Evolutionary conservation across 1,140 invertebrate species (phyloP), one percentile per base, ranked within the genome.

Genomic region (Thaumatotibia leucotreta): DNA sequence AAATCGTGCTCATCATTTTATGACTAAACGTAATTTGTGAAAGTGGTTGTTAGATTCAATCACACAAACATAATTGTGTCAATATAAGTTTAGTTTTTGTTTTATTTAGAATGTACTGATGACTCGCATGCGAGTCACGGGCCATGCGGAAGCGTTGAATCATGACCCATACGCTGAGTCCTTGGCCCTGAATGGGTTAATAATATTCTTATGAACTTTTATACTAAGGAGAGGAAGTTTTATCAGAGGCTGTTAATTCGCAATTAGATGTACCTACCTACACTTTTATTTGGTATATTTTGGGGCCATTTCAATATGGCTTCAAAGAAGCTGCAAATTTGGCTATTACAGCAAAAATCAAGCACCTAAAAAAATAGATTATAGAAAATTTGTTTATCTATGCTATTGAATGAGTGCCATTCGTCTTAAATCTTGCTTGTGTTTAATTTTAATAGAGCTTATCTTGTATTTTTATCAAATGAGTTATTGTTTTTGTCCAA

Each of bases 361-460:
- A 8, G 6, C 39, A 8, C 5, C 1, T 45, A 45, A 8, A 45
- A 17, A 20, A 11, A n/a, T 35, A 35, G n/a, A 29, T 29, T 4
- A 29, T 14, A 2, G 14, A 8, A 45, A n/a, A 45, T 45, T 6
- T 45, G 20, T 20, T 45, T 20, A 45, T 45, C 39, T 45, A 20
- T 20, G 39, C 39, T 45, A 45, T 58, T 27, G 52, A 58, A 58
- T 27, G 24, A 29, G 52, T 58, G 52, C 52, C 52, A 58, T 71
- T 58, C 62, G 65, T 70, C 61, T 72, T 70, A 66, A 67, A 64
- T 65, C 70, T 72, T 77, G 52, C 61, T 69, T 58, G 63, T 70
- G 71, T 64, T 33, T 64, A 63, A 67, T 72, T 72, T 45, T 63
- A 50, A 54, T 63, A 50, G 8, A 17, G 24, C 9, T 66, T 33